Evolutionary conservation across 2,888 invertebrate genomes (phyloP).

Genomic region (Sycophila texana): DNA sequence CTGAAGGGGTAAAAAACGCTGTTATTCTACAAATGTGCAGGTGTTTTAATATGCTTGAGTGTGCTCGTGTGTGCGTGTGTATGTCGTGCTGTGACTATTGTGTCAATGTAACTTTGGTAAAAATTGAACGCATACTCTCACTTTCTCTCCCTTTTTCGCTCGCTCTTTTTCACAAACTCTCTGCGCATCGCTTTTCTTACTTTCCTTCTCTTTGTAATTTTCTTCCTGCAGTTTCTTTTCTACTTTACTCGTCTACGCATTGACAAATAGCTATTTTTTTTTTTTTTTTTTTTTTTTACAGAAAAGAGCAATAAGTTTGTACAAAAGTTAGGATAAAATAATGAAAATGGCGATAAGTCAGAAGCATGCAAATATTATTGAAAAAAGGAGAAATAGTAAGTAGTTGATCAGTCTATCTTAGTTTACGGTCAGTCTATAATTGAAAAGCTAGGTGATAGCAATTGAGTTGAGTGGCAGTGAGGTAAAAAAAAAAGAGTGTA

Average conservation of each 20-base stretch:
- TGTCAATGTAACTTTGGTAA: slow-evolving; percentile 64
- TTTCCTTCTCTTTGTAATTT: neutral
- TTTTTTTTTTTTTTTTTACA: neutral
- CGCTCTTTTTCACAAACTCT: slow-evolving; percentile 15
- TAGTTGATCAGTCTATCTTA: slow-evolving; percentile 35
- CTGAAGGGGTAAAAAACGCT: too few relatives aligned
- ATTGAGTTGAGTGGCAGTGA: slow-evolving; percentile 5
- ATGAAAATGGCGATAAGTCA: neutral
- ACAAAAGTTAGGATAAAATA: neutral
- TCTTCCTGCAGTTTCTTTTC: neutral
- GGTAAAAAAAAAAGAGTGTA: too few relatives aligned
- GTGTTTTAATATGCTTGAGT: slow-evolving; percentile 21
- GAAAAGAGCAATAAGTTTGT: neutral
- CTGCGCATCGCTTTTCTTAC: slow-evolving; percentile 13
- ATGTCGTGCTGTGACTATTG: slow-evolving; percentile 47
- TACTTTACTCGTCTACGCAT: neutral
- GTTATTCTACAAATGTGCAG: too few relatives aligned
- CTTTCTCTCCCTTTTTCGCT: slow-evolving; percentile 10
- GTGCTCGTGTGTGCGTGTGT: slow-evolving; percentile 38
- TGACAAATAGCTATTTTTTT: neutral
- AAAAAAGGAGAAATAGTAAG: neutral
- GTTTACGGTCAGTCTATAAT: slow-evolving; percentile 34
- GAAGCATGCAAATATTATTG: neutral
- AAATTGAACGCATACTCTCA: slow-evolving; percentile 42
- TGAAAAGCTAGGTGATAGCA: neutral